Conservation (phyloP, 2,113 vertebrate species). For the Zapornia atra region DNA sequence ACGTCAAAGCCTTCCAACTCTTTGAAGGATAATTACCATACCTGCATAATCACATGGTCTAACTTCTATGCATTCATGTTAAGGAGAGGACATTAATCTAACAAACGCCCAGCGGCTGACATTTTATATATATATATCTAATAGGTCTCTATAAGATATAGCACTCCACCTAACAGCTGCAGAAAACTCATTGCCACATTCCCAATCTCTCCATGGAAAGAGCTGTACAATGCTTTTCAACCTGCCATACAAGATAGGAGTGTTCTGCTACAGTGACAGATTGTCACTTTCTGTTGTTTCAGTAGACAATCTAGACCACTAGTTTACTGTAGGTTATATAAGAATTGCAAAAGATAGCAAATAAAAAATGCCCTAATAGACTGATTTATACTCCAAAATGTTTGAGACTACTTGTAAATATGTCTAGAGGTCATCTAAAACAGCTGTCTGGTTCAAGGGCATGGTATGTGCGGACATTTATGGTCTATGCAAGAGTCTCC, state of each 20-base stretch:
- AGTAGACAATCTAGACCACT: background rate
- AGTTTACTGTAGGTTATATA: background rate
- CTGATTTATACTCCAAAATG: background rate
- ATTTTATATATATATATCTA: constrained; percentile 4
- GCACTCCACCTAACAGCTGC: constrained; percentile 34
- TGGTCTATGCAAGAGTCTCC: background rate
- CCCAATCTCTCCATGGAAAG: rapidly evolving
- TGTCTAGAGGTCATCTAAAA: background rate
- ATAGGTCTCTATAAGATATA: background rate
- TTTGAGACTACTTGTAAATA: background rate
- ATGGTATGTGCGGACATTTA: background rate
- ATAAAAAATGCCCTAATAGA: background rate
- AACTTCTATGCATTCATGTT: constrained; percentile 28
- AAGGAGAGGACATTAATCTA: constrained; percentile 63
- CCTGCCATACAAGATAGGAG: background rate
- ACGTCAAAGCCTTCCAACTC: constrained; percentile 59
- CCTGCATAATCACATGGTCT: constrained; percentile 62
- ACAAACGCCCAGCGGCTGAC: constrained; percentile 53
- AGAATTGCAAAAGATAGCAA: background rate
- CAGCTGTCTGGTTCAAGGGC: background rate
- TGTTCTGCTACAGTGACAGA: background rate
- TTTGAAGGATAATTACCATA: constrained; percentile 70
- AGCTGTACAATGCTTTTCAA: background rate
- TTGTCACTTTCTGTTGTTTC: background rate
- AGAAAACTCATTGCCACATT: background rate